These are phyloP conservation scores for Malurus elegans DNA, from an alignment of 2,113 vertebrate genomes.

Conservation along the genomic window DNA sequence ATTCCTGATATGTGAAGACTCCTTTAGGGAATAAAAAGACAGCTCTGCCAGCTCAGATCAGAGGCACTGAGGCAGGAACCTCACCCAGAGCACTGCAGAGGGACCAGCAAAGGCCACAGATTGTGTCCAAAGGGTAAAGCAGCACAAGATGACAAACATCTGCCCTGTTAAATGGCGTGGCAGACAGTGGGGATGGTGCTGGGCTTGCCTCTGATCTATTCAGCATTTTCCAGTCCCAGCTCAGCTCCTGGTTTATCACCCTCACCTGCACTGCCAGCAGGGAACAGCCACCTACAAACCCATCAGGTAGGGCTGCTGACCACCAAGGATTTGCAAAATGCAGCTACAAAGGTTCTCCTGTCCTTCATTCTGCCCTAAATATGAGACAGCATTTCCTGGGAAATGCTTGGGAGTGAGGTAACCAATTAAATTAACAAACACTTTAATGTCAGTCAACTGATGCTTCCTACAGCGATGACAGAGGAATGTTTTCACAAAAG, in stretches of 20 bases:
- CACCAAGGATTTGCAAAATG: background rate
- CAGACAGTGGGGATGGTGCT: background rate
- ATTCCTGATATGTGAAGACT: background rate
- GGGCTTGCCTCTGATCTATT: background rate
- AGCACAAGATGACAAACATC: background rate
- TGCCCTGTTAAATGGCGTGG: background rate
- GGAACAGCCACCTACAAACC: background rate
- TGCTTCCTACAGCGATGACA: background rate
- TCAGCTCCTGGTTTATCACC: rapidly evolving
- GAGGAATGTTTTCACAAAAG: background rate
- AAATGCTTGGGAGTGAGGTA: background rate
- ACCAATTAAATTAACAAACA: background rate
- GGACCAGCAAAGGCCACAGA: background rate
- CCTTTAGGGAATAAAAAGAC: background rate
- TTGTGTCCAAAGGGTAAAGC: background rate
- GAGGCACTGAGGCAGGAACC: background rate
- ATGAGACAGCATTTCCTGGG: background rate
- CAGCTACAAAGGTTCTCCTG: background rate
- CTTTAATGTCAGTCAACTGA: background rate
- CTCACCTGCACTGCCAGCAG: background rate
- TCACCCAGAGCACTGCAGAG: background rate
- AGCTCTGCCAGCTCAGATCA: background rate
- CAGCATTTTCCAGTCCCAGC: background rate
- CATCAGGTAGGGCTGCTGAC: background rate
- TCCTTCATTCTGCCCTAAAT: background rate